Percentiles rank a stretch among this genome's conserved stretches.
Evolutionary conservation across 2,888 invertebrate genomes (phyloP).

Genomic region (Mesopsocus fuscifrons): DNA sequence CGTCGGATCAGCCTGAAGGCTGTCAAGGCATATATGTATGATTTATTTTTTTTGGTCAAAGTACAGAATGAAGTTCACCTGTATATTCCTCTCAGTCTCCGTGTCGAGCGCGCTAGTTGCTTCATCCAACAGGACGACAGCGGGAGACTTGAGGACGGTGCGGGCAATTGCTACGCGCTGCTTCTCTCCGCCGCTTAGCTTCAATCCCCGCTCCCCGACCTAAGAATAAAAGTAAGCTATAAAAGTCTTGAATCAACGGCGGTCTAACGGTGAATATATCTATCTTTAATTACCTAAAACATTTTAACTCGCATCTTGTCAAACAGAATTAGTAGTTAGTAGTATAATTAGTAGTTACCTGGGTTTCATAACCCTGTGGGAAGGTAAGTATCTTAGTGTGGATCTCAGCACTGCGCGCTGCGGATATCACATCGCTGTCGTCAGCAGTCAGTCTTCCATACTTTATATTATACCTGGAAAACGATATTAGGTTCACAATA

Average conservation of each 20-base stretch:
- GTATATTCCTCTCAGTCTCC: constrained; percentile 80
- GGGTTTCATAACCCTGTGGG: constrained; percentile 72
- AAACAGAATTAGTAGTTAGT: too few species aligned
- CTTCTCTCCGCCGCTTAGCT: constrained; percentile 93
- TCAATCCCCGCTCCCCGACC: constrained; percentile 89
- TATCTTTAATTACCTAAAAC: constrained; percentile 9
- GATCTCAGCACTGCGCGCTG: constrained; percentile 84
- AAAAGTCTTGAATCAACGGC: neutral
- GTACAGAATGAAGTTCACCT: constrained; percentile 29
- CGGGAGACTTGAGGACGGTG: constrained; percentile 80
- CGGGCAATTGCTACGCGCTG: constrained; percentile 94
- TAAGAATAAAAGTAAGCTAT: constrained; percentile 21
- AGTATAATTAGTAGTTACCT: too few species aligned
- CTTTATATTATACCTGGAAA: constrained; percentile 68
- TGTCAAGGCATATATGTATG: too few species aligned
- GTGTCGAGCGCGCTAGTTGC: constrained; percentile 92
- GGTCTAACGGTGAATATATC: neutral
- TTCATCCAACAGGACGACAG: constrained; percentile 82
- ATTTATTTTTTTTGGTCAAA: too few species aligned
- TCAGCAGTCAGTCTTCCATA: constrained; percentile 68
- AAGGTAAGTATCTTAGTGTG: constrained; percentile 83
- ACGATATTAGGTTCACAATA: too few species aligned
- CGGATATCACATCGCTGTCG: constrained; percentile 66
- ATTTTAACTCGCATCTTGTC: too few species aligned
- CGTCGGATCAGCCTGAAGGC: too few species aligned